Conservation (phyloP, 2,113 vertebrate species). For the Clupea harengus region DNA sequence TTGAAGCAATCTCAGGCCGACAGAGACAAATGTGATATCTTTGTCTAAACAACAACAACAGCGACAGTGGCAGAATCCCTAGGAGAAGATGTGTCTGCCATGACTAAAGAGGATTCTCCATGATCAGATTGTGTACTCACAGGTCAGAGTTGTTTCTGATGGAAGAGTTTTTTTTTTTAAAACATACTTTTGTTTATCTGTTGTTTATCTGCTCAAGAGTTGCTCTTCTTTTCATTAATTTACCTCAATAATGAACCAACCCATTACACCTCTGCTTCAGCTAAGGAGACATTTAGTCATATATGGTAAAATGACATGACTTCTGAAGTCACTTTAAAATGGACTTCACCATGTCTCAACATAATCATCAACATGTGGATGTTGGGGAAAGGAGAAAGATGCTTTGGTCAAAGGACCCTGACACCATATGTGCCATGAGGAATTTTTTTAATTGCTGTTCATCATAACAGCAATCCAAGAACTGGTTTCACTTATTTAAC, state of each 20-base stretch:
- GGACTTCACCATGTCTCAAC: background rate
- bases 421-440: background rate
- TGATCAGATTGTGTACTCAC: background rate
- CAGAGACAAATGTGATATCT: constrained; percentile 54
- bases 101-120: background rate
- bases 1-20: constrained; percentile 46
- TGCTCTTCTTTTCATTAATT: background rate
- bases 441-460: background rate
- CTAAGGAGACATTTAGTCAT: background rate
- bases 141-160: background rate
- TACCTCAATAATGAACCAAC: background rate
- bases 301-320: background rate
- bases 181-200: background rate
- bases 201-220: background rate
- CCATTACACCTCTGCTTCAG: background rate
- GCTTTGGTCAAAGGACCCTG: background rate
- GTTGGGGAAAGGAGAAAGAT: background rate
- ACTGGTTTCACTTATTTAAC: background rate
- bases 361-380: background rate
- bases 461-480: background rate
- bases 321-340: background rate
- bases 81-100: background rate
- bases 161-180: background rate
- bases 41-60: constrained; percentile 34
- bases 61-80: background rate